Evolutionary conservation across 1,140 invertebrate species (phyloP), one percentile per base, ranked within the genome.

Genomic region (Drosophila burlai): DNA sequence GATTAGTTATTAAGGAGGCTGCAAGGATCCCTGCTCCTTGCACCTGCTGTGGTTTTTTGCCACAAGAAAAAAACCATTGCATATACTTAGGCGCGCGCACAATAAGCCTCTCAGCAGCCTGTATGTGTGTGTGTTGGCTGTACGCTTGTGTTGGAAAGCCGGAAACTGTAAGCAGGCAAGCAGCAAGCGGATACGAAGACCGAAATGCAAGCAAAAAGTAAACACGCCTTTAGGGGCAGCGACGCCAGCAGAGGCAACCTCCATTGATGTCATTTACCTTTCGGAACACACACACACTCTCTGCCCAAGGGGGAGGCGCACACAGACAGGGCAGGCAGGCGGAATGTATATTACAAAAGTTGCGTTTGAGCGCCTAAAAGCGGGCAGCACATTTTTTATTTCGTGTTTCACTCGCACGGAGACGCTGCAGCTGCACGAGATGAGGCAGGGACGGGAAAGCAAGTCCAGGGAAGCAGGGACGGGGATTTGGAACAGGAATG

Each of bases 201-300:
- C 62, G 69, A 79, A 87, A 89, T 87, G 85, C 81, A 89, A 77
- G 84, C 77, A 89, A 84, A 87, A 87, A 87, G 85, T 72, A 89
- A 89, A 83, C 77, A 76, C 46, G 47, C 18, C 77, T 47, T 38
- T 21, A 31, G 60, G 21, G 24, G 63, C 67, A 47, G 71, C 46
- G 40, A 58, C 36, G 26, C 34, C 84, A 89, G 81, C 81, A 57
- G 54, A 57, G 54, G 54, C 84, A 87, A 87, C 84, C 84, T 87
- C 84, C 84, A 87, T 87, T 89, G 84, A 87, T 87, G 84, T 87
- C 84, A 87, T 87, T 87, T 87, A 87, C 84, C 84, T 87, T 89
- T 87, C 76, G 68, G 61, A 46, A 83, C 49, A 74, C 64, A 86
- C 62, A 79, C 45, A 55, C 46, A 49, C 8, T 47, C 15, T 29